Percentiles rank a stretch among this genome's conserved stretches.
phyloP scores from a whole-genome alignment of 2,888 invertebrate genomes.

The Pristionchus exspectatus region DNA sequence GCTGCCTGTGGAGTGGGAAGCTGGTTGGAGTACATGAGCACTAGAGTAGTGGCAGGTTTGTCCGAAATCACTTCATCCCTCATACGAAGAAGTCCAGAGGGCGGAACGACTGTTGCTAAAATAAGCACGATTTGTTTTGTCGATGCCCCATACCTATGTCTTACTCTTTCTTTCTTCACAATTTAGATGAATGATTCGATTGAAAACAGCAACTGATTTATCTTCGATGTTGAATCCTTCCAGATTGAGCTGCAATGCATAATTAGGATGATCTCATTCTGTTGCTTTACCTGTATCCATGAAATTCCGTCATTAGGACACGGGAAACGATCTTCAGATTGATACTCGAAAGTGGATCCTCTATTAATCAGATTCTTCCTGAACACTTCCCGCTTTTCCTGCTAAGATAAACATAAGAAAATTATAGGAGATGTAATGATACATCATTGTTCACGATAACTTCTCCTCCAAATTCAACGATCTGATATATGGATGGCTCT shows the following conservation, averaged over 20 bases:
- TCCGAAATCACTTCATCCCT: not conserved
- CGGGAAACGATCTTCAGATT: not conserved
- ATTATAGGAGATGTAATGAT: not conserved
- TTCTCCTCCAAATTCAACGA: not conserved
- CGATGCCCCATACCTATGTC: too few species aligned
- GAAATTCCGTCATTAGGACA: not conserved
- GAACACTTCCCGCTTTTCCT: not conserved
- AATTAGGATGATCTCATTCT: too few species aligned
- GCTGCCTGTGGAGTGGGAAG: not conserved
- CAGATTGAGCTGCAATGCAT: not conserved
- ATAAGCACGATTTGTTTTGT: too few species aligned
- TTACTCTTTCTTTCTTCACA: not conserved
- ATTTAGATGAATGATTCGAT: constrained; percentile 33
- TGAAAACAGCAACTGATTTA: not conserved
- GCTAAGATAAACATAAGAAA: too few species aligned
- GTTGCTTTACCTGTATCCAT: not conserved
- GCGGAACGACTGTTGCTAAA: not conserved
- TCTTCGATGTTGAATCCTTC: not conserved
- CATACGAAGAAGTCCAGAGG: not conserved
- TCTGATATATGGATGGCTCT: too few species aligned
- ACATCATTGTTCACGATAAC: not conserved
- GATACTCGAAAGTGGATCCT: constrained; percentile 6
- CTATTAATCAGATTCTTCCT: not conserved
- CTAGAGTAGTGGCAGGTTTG: not conserved
- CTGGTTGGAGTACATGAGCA: constrained; percentile 10